Base-by-base conservation (phyloP, 2,797 vertebrate genomes). In the Apogon hyalosoma region DNA sequence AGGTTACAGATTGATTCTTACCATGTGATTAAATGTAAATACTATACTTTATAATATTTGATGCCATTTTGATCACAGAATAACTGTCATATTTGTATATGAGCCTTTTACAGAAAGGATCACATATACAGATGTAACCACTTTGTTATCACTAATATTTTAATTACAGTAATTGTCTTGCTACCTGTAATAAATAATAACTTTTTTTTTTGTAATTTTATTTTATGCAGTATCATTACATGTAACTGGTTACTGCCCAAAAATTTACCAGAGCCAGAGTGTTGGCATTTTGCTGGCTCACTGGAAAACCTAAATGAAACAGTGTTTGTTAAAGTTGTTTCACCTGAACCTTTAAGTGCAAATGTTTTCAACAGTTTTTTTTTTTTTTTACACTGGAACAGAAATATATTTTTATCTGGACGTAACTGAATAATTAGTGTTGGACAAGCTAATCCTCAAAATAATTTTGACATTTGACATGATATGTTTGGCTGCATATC, bases 381-480 rank as follows among this genome's bases (percentile, higher is more conserved):
- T 24, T 24, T 24, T 24, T 24, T 24, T 24, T 24, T 24, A 24
- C 21, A 42, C 1, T 7, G 11, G 21, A 18, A 18, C 14, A 61
- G 40, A 31, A 50, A 48, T 5, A 1, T 9, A 18, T 60, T 47
- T 59, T 53, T 12, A 14, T n/a, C 3, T 49, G n/a, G 5, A 41
- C 33, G 11, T 0, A 7, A 50, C 11, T 12, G 21, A 45, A 43
- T 50, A 9, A 31, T 63, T 71, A 24, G 21, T 24, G 21, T 24
- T 24, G 21, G 21, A 46, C 18, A 15, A 48, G 33, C 9, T 7
- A 38, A 50, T 21, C 24, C 40, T 56, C 51, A 15, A 43, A 65
- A 57, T 50, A 18, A 59, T 60, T 51, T 67, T 60, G 38, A 41
- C 24, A 46, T 19, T 52, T 51, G 36, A 62, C 38, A 8, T 38